Evolutionary conservation across 2,888 invertebrate genomes (phyloP).

Genomic region (Zootermopsis nevadensis): DNA sequence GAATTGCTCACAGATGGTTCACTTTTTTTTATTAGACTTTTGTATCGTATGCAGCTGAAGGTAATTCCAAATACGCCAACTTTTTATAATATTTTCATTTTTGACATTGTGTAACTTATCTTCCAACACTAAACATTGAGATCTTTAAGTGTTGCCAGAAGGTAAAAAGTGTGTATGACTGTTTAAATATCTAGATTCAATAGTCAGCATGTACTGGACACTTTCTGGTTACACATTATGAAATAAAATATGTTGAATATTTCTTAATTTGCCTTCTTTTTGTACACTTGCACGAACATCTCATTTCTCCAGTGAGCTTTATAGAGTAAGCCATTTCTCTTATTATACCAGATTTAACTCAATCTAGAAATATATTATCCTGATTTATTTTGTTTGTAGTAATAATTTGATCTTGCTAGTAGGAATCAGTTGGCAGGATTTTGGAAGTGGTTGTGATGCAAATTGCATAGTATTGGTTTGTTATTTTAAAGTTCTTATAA

Average conservation of each 20-base stretch:
- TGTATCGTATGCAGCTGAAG: slow-evolving; percentile 12
- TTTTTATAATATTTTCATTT: slow-evolving; percentile 34
- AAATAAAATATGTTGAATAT: slow-evolving; percentile 50
- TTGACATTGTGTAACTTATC: slow-evolving; percentile 38
- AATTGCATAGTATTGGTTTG: too few species aligned
- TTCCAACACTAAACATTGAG: slow-evolving; percentile 31
- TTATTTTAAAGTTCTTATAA: too few species aligned
- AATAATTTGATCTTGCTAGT: too few species aligned
- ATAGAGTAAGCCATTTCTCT: too few species aligned
- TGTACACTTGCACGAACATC: too few species aligned
- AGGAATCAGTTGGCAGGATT: too few species aligned
- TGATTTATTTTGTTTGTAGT: too few species aligned
- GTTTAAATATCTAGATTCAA: slow-evolving; percentile 48
- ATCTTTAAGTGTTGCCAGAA: slow-evolving; percentile 43
- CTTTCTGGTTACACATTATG: slow-evolving; percentile 49
- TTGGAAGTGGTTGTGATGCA: too few species aligned
- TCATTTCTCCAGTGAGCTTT: too few species aligned
- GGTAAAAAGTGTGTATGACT: slow-evolving; percentile 45
- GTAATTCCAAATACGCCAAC: slow-evolving; percentile 38
- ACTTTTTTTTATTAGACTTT: slow-evolving; percentile 27
- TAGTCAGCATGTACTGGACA: slow-evolving; percentile 48
- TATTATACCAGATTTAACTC: too few species aligned
- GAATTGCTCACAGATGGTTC: slow-evolving; percentile 36
- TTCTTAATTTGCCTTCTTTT: slow-evolving; percentile 36
- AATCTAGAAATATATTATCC: too few species aligned